Evolutionary conservation across 2,888 invertebrate genomes (phyloP), one percentile per base, ranked within the genome.

Genomic region (Hofmannophila pseudospretella): DNA sequence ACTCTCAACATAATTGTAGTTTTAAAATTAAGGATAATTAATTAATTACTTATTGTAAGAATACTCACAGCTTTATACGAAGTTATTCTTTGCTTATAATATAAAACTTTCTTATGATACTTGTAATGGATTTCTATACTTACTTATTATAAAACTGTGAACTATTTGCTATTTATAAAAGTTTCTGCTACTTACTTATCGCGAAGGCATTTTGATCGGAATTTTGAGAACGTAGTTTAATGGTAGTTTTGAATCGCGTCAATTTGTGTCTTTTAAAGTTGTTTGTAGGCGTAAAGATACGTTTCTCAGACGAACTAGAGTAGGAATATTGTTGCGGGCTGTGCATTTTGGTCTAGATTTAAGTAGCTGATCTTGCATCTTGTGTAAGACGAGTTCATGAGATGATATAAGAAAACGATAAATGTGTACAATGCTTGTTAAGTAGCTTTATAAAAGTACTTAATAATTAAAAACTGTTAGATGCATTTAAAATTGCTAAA

Each of bases 321-420:
- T 80, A 80, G 70, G 69, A 39, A 66, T 53, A 69, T 67, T 62
- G 64, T 71, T 65, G 69, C 70, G 66, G 82, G 84, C 84, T 84
- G 84, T 85, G 81, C 74, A 70, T 77, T 73, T 68, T 50, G 12
- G 56, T 65, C 51, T 81, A 82, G 69, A 52, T 57, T 62, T 78
- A 81, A 73, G 72, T 67, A 72, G 67, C 70, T 58, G 53, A 62
- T 51, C 46, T 57, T 55, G 58, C 49, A 53, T 60, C 47, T 48
- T 41, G 45, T 50, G 45, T 51, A 45, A 10, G 10, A 7, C 7
- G 12, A 11, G 11, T 27, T 27, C 10, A 11, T 10, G n/a, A 4
- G 27, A 11, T 10, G n/a, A 27, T 27, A 20, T 20, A 10, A 2
- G 10, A 10, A 9, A 32, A 10, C 3, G 10, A 10, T 3, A 32